phyloP scores from a whole-genome alignment of 2,888 invertebrate genomes.

The Stomorhina lunata region DNA sequence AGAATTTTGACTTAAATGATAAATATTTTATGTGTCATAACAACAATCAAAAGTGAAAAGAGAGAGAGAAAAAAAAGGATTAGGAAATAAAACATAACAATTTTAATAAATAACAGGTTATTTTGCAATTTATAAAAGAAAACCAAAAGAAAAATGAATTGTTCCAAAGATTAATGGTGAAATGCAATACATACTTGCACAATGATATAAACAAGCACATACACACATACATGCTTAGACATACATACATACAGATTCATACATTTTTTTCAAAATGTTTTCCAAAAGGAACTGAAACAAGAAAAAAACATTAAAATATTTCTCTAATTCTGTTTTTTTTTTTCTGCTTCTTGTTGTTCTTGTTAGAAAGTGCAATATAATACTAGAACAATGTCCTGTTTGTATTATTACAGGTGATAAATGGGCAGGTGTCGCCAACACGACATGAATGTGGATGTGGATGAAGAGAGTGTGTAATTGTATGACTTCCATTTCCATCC shows the following conservation, averaged over 20 bases:
- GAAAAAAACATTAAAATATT: constrained; percentile 11
- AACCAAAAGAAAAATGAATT: constrained; percentile 60
- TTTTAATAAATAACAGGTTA: constrained; percentile 60
- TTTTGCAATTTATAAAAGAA: constrained; percentile 33
- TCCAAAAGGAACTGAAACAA: background rate
- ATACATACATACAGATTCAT: too few species aligned
- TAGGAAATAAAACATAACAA: constrained; percentile 38
- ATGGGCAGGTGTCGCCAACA: constrained; percentile 5
- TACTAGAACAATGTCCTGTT: constrained; percentile 54
- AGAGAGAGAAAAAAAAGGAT: constrained; percentile 3
- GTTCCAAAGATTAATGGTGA: constrained; percentile 64
- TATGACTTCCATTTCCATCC: constrained; percentile 37
- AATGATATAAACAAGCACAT: background rate
- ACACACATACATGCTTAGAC: background rate
- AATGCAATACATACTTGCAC: constrained; percentile 32
- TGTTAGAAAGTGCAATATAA: constrained; percentile 38
- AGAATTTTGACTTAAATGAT: constrained; percentile 27
- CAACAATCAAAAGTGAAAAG: background rate
- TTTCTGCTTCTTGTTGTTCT: background rate
- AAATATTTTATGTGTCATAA: constrained; percentile 33
- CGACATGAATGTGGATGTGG: constrained; percentile 37
- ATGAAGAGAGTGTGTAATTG: constrained; percentile 26
- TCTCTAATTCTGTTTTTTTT: too few species aligned
- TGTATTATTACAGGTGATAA: constrained; percentile 39
- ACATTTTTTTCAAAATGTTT: too few species aligned